phyloP scores from a whole-genome alignment of 2,888 invertebrate species.

The Nemotelus pantherinus region DNA sequence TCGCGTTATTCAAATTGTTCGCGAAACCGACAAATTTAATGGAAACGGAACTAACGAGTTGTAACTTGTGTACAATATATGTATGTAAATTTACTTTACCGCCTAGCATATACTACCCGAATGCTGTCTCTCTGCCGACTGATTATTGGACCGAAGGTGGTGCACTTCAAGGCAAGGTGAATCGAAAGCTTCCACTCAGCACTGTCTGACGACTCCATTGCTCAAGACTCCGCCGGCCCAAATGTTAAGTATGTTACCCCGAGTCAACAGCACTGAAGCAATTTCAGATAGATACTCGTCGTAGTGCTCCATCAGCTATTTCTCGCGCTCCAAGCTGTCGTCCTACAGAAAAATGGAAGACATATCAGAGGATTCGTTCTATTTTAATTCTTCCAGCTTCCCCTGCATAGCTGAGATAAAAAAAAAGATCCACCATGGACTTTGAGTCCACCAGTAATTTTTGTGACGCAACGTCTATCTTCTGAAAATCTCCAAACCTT shows the following conservation, averaged over 20 bases:
- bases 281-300: neutral
- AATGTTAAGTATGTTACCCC: constrained; percentile 15
- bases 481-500: too few species aligned
- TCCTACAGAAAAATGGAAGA: too few species aligned
- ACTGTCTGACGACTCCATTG: constrained; percentile 32
- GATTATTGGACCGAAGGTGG: constrained; percentile 24
- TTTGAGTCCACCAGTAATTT: too few species aligned
- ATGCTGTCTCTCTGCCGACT: constrained; percentile 37
- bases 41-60: constrained; percentile 1
- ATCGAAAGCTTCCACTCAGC: constrained; percentile 39
- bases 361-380: too few species aligned
- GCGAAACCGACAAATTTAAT: too few species aligned
- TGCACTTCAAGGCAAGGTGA: constrained; percentile 40
- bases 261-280: constrained; percentile 12
- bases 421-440: too few species aligned
- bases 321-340: neutral
- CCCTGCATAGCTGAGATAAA: too few species aligned
- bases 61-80: constrained; percentile 8
- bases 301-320: neutral
- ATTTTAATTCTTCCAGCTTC: too few species aligned
- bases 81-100: constrained; percentile 7
- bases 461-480: too few species aligned
- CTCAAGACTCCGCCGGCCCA: constrained; percentile 25
- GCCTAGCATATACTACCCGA: constrained; percentile 10
- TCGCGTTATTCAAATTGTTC: too few species aligned